These are phyloP conservation scores for Porites divaricata DNA, from an alignment of 92 coral and sea anemone species.

Conservation along the genomic window DNA sequence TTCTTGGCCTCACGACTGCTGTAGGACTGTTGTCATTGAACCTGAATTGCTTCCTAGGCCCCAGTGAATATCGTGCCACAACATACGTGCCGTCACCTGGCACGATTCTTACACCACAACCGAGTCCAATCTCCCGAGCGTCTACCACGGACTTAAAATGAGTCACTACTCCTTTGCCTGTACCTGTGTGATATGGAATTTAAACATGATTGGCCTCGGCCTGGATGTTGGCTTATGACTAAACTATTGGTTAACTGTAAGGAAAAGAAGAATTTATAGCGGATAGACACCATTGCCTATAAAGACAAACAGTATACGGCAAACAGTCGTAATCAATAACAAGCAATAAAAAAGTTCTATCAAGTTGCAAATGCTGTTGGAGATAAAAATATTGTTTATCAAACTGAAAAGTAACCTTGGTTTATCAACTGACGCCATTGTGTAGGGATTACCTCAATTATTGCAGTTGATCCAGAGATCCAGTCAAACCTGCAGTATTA, in stretches of 20 bases:
- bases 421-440: not conserved
- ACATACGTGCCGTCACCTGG: constrained; percentile 68
- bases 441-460: too few relatives aligned
- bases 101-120: constrained; percentile 61
- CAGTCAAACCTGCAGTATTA: too few relatives aligned
- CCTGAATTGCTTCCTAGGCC: constrained; percentile 1
- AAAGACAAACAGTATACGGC: too few relatives aligned
- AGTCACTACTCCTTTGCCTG: constrained; percentile 24
- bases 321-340: too few relatives aligned
- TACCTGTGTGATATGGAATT: constrained; percentile 18
- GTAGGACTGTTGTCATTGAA: not conserved
- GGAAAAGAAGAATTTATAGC: too few relatives aligned
- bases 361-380: not conserved
- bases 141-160: constrained; percentile 52
- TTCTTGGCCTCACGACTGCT: constrained; percentile 13
- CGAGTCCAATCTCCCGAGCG: constrained; percentile 43
- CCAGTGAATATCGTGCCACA: constrained; percentile 55
- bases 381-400: not conserved
- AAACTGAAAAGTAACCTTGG: not conserved
- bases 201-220: not conserved
- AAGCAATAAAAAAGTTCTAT: too few relatives aligned
- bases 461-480: too few relatives aligned
- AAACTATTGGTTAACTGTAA: too few relatives aligned
- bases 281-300: too few relatives aligned
- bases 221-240: too few relatives aligned